Conservation (phyloP, 2,113 vertebrate species). For the Passer domesticus region DNA sequence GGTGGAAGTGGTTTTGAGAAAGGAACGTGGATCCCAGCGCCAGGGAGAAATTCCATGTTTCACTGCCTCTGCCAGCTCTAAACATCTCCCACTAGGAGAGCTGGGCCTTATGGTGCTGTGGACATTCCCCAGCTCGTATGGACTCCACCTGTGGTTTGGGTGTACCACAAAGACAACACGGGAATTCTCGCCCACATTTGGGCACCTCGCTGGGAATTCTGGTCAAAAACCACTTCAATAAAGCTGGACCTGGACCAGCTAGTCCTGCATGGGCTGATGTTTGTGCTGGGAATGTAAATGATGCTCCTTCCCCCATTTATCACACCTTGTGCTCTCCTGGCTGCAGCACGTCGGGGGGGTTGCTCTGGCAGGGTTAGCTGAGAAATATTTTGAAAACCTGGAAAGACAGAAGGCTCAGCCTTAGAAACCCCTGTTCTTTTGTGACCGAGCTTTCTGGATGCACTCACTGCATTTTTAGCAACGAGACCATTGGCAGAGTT, state of each 20-base stretch:
- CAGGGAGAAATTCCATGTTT: neutral
- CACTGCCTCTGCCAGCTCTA: neutral
- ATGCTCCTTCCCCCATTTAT: slow-evolving; percentile 4
- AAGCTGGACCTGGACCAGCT: neutral
- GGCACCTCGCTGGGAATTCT: neutral
- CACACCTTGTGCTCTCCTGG: neutral
- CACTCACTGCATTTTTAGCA: neutral
- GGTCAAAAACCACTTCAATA: neutral
- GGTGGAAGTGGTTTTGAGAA: neutral
- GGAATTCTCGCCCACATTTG: neutral
- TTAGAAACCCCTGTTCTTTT: neutral
- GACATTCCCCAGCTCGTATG: neutral
- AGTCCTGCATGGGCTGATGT: neutral
- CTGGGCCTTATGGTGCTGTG: neutral
- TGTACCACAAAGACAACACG: neutral
- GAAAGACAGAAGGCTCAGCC: neutral
- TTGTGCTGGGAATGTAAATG: neutral
- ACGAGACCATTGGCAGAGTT: slow-evolving; percentile 13
- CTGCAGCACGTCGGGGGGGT: neutral
- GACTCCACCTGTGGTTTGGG: neutral
- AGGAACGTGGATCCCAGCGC: neutral
- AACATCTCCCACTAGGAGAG: neutral
- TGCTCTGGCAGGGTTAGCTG: neutral
- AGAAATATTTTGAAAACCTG: slow-evolving; percentile 37
- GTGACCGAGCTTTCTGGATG: slow-evolving; percentile 22